Conservation (phyloP, 2,113 vertebrate species). For the Atrichornis clamosus region DNA sequence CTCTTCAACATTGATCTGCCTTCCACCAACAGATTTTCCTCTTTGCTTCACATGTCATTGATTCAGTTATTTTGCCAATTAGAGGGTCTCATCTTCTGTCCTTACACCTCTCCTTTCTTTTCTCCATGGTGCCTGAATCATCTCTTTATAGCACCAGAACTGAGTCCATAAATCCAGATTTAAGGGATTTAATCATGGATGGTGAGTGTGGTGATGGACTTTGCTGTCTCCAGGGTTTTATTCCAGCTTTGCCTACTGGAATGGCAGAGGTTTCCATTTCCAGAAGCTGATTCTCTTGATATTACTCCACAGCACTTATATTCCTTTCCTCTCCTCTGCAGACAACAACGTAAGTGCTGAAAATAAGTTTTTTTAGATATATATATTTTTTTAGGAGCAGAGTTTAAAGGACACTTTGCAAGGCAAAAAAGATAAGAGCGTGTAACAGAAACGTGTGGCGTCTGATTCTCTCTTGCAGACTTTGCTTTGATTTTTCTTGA, state of each 20-base stretch:
- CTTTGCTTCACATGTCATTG: not conserved
- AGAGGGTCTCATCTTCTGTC: not conserved
- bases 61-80: not conserved
- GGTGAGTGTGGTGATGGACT: not conserved
- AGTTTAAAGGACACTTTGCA: conserved; percentile 43
- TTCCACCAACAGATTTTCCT: not conserved
- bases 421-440: not conserved
- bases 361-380: not conserved
- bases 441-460: not conserved
- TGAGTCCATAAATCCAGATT: not conserved
- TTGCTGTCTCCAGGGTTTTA: not conserved
- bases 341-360: not conserved
- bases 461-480: conserved; percentile 13
- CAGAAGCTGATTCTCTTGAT: not conserved
- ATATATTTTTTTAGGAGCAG: not conserved
- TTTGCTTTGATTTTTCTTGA: conserved; percentile 50
- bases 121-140: not conserved
- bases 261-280: not conserved
- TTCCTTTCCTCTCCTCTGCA: not conserved
- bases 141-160: not conserved
- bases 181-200: not conserved
- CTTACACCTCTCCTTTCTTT: not conserved
- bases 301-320: not conserved
- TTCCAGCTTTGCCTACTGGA: not conserved
- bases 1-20: not conserved